Evolutionary conservation across 2,888 invertebrate species (phyloP).

Genomic region (Tenthredo mesomela): DNA sequence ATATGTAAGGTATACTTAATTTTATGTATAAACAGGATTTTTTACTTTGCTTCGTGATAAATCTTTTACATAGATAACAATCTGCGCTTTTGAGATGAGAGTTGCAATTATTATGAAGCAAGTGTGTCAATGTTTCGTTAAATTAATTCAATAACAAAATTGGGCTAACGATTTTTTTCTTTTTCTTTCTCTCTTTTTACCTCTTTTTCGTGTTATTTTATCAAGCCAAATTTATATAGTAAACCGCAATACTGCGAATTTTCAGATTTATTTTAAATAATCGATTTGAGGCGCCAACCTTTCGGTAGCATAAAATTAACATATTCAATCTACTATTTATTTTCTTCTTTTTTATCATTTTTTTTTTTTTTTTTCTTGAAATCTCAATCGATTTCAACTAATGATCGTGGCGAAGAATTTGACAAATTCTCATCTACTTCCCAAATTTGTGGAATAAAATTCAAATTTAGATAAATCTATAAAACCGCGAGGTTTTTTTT

Average conservation of each 20-base stretch:
- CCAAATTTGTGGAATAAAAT: neutral
- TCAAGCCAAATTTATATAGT: neutral
- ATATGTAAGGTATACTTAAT: neutral
- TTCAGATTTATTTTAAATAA: neutral
- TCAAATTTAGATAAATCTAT: neutral
- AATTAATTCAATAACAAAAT: slow-evolving; percentile 6
- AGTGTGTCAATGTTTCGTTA: slow-evolving; percentile 15
- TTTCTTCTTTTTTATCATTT: no score
- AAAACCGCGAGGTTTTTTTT: neutral
- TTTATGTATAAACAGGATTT: neutral
- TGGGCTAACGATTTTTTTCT: neutral
- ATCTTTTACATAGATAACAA: neutral
- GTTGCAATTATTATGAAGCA: neutral
- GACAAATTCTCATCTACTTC: neutral
- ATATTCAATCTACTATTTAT: neutral
- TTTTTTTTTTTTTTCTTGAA: neutral
- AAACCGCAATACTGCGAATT: neutral
- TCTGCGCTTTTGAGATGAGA: neutral
- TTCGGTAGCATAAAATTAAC: neutral
- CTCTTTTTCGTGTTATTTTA: neutral
- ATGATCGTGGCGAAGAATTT: neutral
- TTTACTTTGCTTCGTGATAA: neutral
- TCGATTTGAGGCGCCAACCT: neutral
- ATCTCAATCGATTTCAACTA: neutral
- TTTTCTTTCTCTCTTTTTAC: neutral